phyloP scores from a whole-genome alignment of 2,113 vertebrate species.

The Oncorhynchus gorbuscha region DNA sequence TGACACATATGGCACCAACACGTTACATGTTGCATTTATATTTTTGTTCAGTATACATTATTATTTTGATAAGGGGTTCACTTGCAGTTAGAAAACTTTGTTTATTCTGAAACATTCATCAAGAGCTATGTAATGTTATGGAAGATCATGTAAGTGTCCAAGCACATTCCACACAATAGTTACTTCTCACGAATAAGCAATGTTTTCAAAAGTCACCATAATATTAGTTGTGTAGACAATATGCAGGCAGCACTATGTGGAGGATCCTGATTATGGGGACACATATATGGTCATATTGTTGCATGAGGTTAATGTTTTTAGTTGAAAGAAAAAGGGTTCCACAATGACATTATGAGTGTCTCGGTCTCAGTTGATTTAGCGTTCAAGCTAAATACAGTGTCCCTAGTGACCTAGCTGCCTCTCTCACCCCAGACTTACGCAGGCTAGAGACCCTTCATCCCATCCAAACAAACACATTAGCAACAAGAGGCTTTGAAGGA shows the following conservation, averaged over 20 bases:
- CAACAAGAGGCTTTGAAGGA: background rate
- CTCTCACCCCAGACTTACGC: background rate
- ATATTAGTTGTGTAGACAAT: background rate
- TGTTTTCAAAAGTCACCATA: background rate
- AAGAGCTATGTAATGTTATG: too few species aligned
- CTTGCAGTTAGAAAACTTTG: too few species aligned
- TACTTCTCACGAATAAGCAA: too few species aligned
- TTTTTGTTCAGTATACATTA: too few species aligned
- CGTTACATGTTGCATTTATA: too few species aligned
- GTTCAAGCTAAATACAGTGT: background rate
- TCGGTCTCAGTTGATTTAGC: background rate
- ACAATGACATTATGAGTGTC: background rate
- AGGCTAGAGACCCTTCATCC: slow-evolving; percentile 11
- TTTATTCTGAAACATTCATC: too few species aligned
- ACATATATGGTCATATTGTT: background rate
- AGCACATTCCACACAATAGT: too few species aligned
- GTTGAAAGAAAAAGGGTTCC: too few species aligned
- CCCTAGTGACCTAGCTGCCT: slow-evolving; percentile 3
- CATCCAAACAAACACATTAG: slow-evolving; percentile 2
- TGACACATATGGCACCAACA: too few species aligned
- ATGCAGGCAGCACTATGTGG: background rate
- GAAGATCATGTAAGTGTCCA: too few species aligned
- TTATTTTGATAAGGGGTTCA: too few species aligned
- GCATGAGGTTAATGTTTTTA: too few species aligned
- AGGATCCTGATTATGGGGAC: background rate